Evolutionary conservation across 2,888 invertebrate species (phyloP).

Genomic region (Prosopocoilus inquinatus): DNA sequence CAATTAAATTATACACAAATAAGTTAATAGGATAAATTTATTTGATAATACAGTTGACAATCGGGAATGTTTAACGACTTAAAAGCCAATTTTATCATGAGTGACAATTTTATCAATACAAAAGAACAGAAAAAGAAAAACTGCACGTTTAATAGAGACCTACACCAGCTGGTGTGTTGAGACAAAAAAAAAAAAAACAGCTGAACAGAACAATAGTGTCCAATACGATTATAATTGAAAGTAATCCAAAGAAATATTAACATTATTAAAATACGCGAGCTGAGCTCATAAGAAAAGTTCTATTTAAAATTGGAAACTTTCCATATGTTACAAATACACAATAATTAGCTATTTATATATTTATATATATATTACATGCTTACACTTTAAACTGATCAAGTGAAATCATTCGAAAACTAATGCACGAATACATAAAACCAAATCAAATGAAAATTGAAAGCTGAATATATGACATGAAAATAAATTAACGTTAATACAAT

Average conservation of each 20-base stretch:
- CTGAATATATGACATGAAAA: conserved; percentile 2
- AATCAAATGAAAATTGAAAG: not conserved
- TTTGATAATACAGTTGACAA: conserved; percentile 50
- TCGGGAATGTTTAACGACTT: conserved; percentile 48
- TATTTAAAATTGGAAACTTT: conserved; percentile 43
- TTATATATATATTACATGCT: conserved; percentile 28
- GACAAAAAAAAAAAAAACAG: conserved; percentile 3
- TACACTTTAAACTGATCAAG: conserved; percentile 20
- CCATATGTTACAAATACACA: conserved; percentile 50
- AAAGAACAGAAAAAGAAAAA: conserved; percentile 10
- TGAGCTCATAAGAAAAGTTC: conserved; percentile 36
- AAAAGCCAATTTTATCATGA: conserved; percentile 24
- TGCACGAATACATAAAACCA: not conserved
- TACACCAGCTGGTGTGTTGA: not conserved
- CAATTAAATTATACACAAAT: conserved; percentile 18
- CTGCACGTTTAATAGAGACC: conserved; percentile 3
- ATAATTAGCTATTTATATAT: conserved; percentile 22
- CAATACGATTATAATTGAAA: conserved; percentile 7
- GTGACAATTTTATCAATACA: conserved; percentile 7
- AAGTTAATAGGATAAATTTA: conserved; percentile 48
- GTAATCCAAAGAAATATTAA: conserved; percentile 28
- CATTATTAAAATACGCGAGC: conserved; percentile 40
- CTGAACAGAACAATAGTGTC: conserved; percentile 2
- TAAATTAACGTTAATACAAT: conserved; percentile 1
- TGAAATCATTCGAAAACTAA: conserved; percentile 8